phyloP scores from a whole-genome alignment of 2,113 vertebrate genomes.

The Neogobius melanostomus region DNA sequence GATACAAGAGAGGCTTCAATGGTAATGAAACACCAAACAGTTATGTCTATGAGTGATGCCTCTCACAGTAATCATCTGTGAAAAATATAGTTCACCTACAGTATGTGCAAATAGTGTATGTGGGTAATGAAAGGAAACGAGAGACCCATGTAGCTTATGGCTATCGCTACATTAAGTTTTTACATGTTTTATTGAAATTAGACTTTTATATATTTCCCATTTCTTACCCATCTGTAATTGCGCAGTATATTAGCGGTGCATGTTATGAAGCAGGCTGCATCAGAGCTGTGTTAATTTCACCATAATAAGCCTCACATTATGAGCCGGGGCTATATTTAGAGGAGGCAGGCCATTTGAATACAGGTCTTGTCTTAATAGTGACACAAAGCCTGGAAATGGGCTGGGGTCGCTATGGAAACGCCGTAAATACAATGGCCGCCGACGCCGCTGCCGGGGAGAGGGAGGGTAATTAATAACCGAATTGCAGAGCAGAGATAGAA shows the following conservation, averaged over 20 bases:
- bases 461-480: slow-evolving; percentile 87
- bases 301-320: slow-evolving; percentile 60
- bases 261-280: slow-evolving; percentile 40
- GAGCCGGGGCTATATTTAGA: slow-evolving; percentile 71
- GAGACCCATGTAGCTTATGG: not conserved
- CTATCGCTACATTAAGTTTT: not conserved
- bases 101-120: not conserved
- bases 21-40: not conserved
- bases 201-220: slow-evolving; percentile 12
- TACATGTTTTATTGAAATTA: not conserved
- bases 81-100: too few species aligned
- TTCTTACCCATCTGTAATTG: slow-evolving; percentile 11
- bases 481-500: slow-evolving; percentile 77
- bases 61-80: too few species aligned
- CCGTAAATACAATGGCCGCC: slow-evolving; percentile 76
- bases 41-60: too few species aligned
- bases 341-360: slow-evolving; percentile 81
- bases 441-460: slow-evolving; percentile 66
- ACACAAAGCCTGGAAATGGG: slow-evolving; percentile 88
- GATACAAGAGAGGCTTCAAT: not conserved
- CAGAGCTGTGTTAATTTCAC: slow-evolving; percentile 54
- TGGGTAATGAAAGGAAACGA: not conserved
- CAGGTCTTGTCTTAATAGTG: slow-evolving; percentile 86
- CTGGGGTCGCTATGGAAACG: slow-evolving; percentile 90
- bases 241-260: slow-evolving; percentile 34